Conservation (phyloP, 64 coral and sea anemone genomes). For the Trachythela sp. region DNA sequence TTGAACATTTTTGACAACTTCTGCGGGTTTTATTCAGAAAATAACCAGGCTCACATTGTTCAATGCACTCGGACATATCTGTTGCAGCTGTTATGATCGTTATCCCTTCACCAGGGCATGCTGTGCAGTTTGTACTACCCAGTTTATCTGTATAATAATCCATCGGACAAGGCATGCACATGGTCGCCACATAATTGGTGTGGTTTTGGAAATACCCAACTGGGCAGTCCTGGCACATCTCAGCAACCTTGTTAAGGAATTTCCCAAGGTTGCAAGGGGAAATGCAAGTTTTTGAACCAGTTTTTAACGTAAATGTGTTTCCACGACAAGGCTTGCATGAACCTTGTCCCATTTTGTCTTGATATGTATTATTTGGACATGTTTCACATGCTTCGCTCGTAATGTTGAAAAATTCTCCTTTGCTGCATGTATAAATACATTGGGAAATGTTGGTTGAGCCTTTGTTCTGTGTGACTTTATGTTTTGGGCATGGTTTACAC, state of each 20-base stretch:
- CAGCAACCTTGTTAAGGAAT: slow-evolving; percentile 14
- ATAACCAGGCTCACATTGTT: slow-evolving; percentile 4
- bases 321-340: slow-evolving; percentile 28
- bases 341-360: slow-evolving; percentile 23
- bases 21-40: not conserved
- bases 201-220: slow-evolving; percentile 27
- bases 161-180: slow-evolving; percentile 26
- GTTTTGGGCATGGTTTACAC: slow-evolving; percentile 32
- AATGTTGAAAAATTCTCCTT: slow-evolving; percentile 46
- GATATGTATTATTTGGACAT: slow-evolving; percentile 40
- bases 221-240: slow-evolving; percentile 20
- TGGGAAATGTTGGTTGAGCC: slow-evolving; percentile 14
- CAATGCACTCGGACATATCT: not conserved
- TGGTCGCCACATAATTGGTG: not conserved
- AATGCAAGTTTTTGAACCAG: slow-evolving; percentile 47
- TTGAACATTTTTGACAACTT: not conserved
- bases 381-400: not conserved
- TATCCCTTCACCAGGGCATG: slow-evolving; percentile 14
- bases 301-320: slow-evolving; percentile 17
- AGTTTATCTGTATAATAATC: slow-evolving; percentile 19
- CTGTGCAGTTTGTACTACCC: slow-evolving; percentile 30
- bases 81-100: not conserved
- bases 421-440: slow-evolving; percentile 26
- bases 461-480: not conserved
- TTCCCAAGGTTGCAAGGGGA: slow-evolving; percentile 15